Conservation (phyloP, 64 coral and sea anemone genomes). For the Montipora efflorescens region DNA sequence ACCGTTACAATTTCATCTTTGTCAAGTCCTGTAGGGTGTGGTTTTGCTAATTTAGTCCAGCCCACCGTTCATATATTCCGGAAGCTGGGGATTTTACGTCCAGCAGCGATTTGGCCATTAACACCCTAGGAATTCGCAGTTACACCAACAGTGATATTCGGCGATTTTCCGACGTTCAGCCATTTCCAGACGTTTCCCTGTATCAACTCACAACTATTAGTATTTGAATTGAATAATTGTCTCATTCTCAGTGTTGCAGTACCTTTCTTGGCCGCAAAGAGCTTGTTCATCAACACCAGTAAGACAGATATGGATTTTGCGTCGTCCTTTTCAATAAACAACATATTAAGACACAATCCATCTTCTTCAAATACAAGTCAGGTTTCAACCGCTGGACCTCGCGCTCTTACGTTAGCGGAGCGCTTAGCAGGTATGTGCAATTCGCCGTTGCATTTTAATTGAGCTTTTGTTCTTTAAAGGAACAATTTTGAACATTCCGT, state of each 20-base stretch:
- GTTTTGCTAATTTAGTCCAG: background rate
- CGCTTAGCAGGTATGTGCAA: constrained; percentile 40
- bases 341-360: constrained; percentile 41
- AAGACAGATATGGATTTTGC: constrained; percentile 7
- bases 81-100: constrained; percentile 12
- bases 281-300: background rate
- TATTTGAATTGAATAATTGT: background rate
- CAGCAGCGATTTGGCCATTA: background rate
- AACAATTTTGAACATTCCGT: no score
- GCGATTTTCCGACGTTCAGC: background rate
- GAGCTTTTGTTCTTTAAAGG: background rate
- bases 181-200: background rate
- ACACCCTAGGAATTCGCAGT: constrained; percentile 3
- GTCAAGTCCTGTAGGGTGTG: no score
- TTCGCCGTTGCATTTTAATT: background rate
- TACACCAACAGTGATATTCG: background rate
- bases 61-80: background rate
- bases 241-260: background rate
- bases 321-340: constrained; percentile 51
- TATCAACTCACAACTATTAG: background rate
- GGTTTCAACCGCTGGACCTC: background rate
- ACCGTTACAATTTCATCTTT: no score
- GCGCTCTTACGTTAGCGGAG: constrained; percentile 20
- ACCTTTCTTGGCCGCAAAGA: background rate
- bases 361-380: constrained; percentile 31